Evolutionary conservation across 1,140 invertebrate genomes (phyloP).

Genomic region (Papilio machaon): DNA sequence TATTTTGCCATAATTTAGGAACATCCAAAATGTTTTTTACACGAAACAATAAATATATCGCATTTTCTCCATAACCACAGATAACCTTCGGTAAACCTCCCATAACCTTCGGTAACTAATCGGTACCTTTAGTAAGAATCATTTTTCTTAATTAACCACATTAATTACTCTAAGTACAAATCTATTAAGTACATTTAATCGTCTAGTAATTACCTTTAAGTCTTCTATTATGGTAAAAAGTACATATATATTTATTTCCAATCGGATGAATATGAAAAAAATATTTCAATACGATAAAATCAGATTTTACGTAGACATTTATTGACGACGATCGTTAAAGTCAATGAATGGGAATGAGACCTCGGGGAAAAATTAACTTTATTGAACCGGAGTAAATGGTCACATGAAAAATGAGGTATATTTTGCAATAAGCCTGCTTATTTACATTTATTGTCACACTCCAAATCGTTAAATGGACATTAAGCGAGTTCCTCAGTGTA

Average conservation of each 20-base stretch:
- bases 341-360: constrained; percentile 36
- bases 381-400: constrained; percentile 8
- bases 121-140: not conserved
- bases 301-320: constrained; percentile 33
- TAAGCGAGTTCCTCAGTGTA: no score
- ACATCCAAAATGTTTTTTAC: not conserved
- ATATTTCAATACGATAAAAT: constrained; percentile 29
- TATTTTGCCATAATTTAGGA: not conserved
- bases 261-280: not conserved
- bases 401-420: not conserved
- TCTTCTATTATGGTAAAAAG: not conserved
- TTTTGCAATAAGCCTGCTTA: constrained; percentile 12
- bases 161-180: not conserved
- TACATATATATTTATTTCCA: constrained; percentile 8
- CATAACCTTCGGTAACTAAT: not conserved
- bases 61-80: not conserved
- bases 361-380: constrained; percentile 29
- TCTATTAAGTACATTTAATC: not conserved
- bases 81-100: not conserved
- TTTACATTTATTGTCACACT: not conserved
- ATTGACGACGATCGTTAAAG: constrained; percentile 34
- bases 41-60: not conserved
- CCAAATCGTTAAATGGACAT: no score
- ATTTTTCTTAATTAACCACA: not conserved
- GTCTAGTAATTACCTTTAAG: not conserved